Evolutionary conservation across 1,140 invertebrate genomes (phyloP), one percentile per base, ranked within the genome.

Genomic region (Drosophila neocordata): DNA sequence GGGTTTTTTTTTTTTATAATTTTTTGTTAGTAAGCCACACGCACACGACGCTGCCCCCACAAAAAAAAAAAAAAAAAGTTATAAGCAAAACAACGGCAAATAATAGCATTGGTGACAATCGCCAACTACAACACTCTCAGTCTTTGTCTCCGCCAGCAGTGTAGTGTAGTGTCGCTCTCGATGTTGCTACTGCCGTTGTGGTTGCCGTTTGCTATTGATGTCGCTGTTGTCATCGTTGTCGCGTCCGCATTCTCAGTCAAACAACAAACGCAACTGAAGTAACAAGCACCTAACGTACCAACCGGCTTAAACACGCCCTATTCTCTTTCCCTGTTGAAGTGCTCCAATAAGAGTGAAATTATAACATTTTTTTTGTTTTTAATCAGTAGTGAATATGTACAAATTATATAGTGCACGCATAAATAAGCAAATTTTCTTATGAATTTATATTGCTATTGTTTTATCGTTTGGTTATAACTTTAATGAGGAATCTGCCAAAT

Each of bases 181-280:
- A 35, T 66, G 65, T 68, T 64, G 64, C 53, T 5, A 57, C 31
- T 37, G 67, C 27, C 55, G 55, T 20, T 31, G 63, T 20, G 22
- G 13, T 41, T 38, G 60, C 44, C 48, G 31, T 56, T 13, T 44
- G 13, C 41, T 44, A 53, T 41, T 41, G 52, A 27, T 68, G 53
- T 48, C 65, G 53, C 31, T 34, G 73, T 44, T 15, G 37, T 69
- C 44, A 24, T 41, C 52, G 60, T 67, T 53, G 31, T 60, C 38
- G 64, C 81, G 67, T 61, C 70, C 82, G 74, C 68, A 85, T 85
- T 85, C 82, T 85, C 82, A 85, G 83, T 85, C 83, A 85, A 85
- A 82, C 82, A 85, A 87, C 82, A 85, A 85, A 82, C 82, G 82
- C 75, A 85, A 85, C 75, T 82, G 82, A 85, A 85, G 82, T 87